Conservation (phyloP, 1,140 invertebrate species). For the Octopus bimaculoides region DNA sequence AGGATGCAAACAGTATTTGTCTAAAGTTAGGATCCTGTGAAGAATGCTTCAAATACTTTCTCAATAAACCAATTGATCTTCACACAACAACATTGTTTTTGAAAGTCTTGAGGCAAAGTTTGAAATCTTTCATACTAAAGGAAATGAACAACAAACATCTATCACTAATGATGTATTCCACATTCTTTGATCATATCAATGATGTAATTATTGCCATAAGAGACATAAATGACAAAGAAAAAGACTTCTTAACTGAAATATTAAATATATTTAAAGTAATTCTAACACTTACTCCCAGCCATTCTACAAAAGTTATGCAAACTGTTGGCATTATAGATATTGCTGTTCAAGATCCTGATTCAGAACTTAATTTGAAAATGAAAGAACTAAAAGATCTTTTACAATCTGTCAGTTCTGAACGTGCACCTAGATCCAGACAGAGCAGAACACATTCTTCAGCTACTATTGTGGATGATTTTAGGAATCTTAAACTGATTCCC, state of each 20-base stretch:
- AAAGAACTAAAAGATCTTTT: neutral
- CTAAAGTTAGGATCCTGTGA: neutral
- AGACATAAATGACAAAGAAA: neutral
- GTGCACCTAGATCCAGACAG: neutral
- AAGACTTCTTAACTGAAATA: neutral
- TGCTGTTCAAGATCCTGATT: neutral
- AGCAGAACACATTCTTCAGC: conserved; percentile 13
- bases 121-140: neutral
- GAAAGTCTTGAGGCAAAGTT: neutral
- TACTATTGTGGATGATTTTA: conserved; percentile 49
- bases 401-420: neutral
- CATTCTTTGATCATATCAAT: neutral
- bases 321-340: neutral
- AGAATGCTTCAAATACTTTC: neutral
- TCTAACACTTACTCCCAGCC: neutral
- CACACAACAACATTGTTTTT: neutral
- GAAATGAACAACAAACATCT: neutral
- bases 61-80: neutral
- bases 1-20: neutral
- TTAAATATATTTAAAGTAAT: neutral
- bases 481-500: conserved; percentile 47
- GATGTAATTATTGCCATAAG: neutral
- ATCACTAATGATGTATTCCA: neutral
- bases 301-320: neutral
- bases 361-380: neutral